phyloP scores from a whole-genome alignment of 2,113 vertebrate species.

The Scatophagus argus region DNA sequence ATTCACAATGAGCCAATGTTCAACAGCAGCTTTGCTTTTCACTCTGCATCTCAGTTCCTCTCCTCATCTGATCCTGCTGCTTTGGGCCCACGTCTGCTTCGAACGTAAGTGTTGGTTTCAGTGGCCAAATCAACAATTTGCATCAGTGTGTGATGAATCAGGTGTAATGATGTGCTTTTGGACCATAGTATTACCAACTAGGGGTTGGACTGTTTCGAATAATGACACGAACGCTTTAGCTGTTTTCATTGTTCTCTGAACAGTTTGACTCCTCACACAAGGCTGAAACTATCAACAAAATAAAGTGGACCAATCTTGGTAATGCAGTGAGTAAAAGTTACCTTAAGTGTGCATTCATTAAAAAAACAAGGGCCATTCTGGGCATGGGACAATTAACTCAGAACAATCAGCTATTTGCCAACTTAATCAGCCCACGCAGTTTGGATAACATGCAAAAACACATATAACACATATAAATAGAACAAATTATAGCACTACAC shows the following conservation, averaged over 20 bases:
- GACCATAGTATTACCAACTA: neutral
- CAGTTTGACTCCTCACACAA: neutral
- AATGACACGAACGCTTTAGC: too few species aligned
- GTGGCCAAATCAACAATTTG: constrained; percentile 28
- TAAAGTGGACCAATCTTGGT: neutral
- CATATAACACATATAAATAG: neutral
- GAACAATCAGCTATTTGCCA: neutral
- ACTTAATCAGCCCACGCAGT: neutral
- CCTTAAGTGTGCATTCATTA: neutral
- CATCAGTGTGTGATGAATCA: constrained; percentile 5
- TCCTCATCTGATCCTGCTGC: neutral
- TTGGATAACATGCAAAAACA: neutral
- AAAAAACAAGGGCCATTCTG: neutral
- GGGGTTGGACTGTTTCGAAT: constrained; percentile 1
- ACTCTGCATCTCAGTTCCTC: constrained; percentile 2
- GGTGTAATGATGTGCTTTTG: neutral
- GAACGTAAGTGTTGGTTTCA: constrained; percentile 13
- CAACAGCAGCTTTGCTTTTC: constrained; percentile 41
- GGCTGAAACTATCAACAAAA: neutral
- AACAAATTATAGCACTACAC: neutral
- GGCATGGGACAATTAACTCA: neutral
- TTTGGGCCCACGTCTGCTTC: constrained; percentile 19
- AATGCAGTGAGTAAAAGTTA: neutral
- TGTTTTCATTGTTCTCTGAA: neutral
- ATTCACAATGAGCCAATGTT: constrained; percentile 36